A percentile compares a stretch with the other conserved stretches of the same genome.
Conservation (phyloP, 2,888 invertebrate species). For the Atrina japonica region DNA sequence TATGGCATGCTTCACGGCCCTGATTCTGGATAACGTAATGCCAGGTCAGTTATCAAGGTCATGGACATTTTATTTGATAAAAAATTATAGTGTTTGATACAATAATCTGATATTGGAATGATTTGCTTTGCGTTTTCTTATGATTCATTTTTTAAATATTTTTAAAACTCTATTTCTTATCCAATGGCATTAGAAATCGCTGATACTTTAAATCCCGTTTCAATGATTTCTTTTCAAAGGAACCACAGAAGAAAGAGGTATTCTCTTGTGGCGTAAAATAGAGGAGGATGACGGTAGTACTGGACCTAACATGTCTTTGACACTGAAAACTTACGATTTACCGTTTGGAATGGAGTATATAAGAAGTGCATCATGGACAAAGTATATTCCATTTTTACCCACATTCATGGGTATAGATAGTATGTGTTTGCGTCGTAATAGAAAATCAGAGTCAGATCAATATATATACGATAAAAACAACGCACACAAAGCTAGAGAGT, state of each 20-base stretch:
- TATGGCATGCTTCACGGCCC: conserved; percentile 80
- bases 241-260: conserved; percentile 54
- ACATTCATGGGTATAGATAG: conserved; percentile 30
- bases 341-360: conserved; percentile 49
- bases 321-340: conserved; percentile 52
- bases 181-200: no score
- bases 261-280: conserved; percentile 50
- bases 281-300: conserved; percentile 34
- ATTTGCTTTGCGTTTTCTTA: no score
- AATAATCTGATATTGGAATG: no score
- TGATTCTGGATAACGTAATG: conserved; percentile 79
- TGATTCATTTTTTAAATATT: no score
- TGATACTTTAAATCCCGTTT: not conserved
- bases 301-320: conserved; percentile 18
- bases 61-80: not conserved
- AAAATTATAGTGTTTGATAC: no score
- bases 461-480: no score
- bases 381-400: conserved; percentile 51
- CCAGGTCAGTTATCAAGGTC: conserved; percentile 58
- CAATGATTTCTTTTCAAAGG: conserved; percentile 34
- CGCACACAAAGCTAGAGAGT: no score
- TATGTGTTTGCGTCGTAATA: no score
- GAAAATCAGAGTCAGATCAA: no score
- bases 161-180: no score
- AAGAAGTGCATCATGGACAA: conserved; percentile 39